Evolutionary conservation across 2,888 invertebrate species (phyloP).

Genomic region (Serrognathus titanus): DNA sequence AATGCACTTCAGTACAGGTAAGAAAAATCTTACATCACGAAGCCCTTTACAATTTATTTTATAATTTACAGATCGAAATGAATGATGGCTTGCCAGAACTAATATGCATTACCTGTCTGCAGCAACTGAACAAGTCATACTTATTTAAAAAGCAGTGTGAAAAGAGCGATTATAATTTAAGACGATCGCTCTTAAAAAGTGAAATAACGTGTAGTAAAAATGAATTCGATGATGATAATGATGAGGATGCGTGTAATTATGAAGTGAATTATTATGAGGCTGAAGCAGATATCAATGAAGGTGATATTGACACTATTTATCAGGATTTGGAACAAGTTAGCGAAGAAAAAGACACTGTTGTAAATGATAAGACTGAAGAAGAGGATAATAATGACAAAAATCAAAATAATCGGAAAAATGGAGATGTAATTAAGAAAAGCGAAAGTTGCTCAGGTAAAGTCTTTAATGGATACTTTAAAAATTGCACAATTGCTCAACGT

Average conservation of each 20-base stretch:
- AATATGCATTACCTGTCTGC: conserved; percentile 33
- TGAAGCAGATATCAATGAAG: conserved; percentile 3
- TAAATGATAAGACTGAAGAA: background rate
- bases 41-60: background rate
- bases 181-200: conserved; percentile 1
- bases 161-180: conserved; percentile 26
- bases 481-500: too few relatives aligned
- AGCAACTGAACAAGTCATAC: conserved; percentile 27
- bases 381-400: background rate
- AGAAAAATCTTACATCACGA: background rate
- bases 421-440: background rate
- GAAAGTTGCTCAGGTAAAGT: too few relatives aligned
- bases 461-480: too few relatives aligned
- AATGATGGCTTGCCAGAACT: conserved; percentile 35
- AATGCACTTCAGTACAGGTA: conserved; percentile 22
- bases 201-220: conserved; percentile 2
- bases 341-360: too few relatives aligned
- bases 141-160: conserved; percentile 34
- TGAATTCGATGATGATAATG: conserved; percentile 4
- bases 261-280: conserved; percentile 2
- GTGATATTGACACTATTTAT: background rate
- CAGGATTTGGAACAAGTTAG: too few relatives aligned
- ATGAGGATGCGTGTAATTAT: too few relatives aligned
- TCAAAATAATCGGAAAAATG: background rate
- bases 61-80: conserved; percentile 31